Base-by-base conservation (phyloP, 2,888 invertebrate species). In the Lamellibrachia columna region DNA sequence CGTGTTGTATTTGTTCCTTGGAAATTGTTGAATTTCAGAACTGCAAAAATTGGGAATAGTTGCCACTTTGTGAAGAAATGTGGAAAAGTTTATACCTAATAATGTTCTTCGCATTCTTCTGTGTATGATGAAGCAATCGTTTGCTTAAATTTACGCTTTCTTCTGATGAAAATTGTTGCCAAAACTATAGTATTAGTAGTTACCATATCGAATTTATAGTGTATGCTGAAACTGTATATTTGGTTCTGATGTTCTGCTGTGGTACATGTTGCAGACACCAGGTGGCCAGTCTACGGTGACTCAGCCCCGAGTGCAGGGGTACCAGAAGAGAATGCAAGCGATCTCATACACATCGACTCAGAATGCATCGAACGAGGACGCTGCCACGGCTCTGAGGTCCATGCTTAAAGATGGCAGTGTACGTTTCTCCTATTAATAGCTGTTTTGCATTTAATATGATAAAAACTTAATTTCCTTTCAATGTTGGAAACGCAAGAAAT, bases 291-390 rank as follows among this genome's bases (percentile, higher is more conserved):
- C 97, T 0, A 97, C 97, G 0, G 97, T 98, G 92, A 96, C 97
- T 93, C 98, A 98, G 96, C 97, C 98, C 0, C 97, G 98, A 7
- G 97, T 98, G 93, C 98, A 98, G 96, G 98, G 98, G 0, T 97
- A 97, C 93, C 97, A 98, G 94, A 98, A 98, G 95, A 97, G 98
- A 90, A 96, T 96, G 94, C 96, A 97, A 94, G 96, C 96, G 53
- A 96, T 96, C 95, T 94, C 95, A 60, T 53, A 90, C 52, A n/a
- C 92, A 2, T 55, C 91, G n/a, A 52, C 92, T 8, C 52, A 90
- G 91, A 92, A 91, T 28, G 58, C 93, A 28, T 91, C 94, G 0
- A 96, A 96, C 93, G 93, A 95, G 40, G 95, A 95, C 92, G 97
- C 97, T 2, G 96, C 96, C 8, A 95, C 95, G n/a, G 96, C 96